phyloP scores from a whole-genome alignment of 2,888 invertebrate genomes.

The Mylabris sibirica region DNA sequence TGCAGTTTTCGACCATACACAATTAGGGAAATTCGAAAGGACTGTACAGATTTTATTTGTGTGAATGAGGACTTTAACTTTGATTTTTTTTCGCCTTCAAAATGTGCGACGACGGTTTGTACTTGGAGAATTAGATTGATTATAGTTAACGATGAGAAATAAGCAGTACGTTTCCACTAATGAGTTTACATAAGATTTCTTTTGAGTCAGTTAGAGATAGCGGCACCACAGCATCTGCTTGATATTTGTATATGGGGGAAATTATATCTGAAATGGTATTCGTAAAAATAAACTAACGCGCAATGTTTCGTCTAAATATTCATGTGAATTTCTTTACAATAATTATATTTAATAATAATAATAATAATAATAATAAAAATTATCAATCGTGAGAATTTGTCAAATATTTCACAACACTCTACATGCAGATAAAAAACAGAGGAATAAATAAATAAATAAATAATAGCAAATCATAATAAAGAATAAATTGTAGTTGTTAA shows the following conservation, averaged over 20 bases:
- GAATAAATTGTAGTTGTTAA: background rate
- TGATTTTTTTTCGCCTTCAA: too few species aligned
- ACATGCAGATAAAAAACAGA: background rate
- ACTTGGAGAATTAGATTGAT: too few species aligned
- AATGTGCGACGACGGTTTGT: too few species aligned
- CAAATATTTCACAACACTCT: background rate
- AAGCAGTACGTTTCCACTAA: background rate
- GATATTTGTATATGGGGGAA: background rate
- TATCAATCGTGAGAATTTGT: background rate
- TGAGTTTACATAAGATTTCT: background rate
- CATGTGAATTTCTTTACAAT: too few species aligned
- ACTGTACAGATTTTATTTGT: too few species aligned
- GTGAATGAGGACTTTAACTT: too few species aligned
- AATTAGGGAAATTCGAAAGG: too few species aligned
- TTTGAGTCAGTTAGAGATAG: too few species aligned
- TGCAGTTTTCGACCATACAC: too few species aligned
- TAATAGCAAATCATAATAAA: background rate
- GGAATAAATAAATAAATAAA: background rate
- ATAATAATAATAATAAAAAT: background rate
- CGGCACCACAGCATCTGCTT: background rate
- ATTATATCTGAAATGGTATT: background rate
- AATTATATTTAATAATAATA: too few species aligned
- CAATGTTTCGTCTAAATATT: too few species aligned
- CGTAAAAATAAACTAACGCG: background rate
- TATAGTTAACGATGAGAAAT: background rate